phyloP scores from a whole-genome alignment of 2,113 vertebrate species.

The Oncorhynchus kisutch region DNA sequence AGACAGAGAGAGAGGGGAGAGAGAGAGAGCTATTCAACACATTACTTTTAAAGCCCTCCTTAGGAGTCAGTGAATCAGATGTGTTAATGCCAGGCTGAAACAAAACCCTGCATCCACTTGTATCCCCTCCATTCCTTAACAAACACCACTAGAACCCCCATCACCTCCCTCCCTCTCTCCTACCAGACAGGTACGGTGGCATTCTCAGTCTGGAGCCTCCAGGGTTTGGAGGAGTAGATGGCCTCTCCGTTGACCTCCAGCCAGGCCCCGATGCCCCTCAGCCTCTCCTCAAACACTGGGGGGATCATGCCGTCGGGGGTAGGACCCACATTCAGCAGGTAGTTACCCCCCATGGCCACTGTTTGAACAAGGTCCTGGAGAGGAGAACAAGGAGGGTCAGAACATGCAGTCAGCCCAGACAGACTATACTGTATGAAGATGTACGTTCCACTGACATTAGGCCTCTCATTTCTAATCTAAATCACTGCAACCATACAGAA shows the following conservation, averaged over 20 bases:
- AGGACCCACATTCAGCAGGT: conserved; percentile 86
- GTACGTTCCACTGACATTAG: too few relatives aligned
- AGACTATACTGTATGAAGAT: too few relatives aligned
- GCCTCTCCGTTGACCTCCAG: conserved; percentile 81
- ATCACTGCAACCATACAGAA: too few relatives aligned
- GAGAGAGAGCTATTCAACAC: not conserved
- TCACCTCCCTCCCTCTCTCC: conserved; percentile 16
- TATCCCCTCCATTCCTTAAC: not conserved
- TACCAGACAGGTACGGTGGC: conserved; percentile 67
- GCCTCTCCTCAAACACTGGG: conserved; percentile 82
- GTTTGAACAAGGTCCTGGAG: conserved; percentile 78
- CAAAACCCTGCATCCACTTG: not conserved
- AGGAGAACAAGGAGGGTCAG: not conserved
- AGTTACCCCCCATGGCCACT: conserved; percentile 85
- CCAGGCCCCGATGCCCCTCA: conserved; percentile 80
- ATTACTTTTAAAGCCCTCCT: not conserved
- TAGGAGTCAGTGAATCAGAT: not conserved
- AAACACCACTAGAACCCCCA: not conserved
- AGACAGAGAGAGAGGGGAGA: not conserved
- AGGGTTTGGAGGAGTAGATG: conserved; percentile 78
- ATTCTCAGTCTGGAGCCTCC: conserved; percentile 80
- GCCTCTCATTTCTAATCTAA: too few relatives aligned
- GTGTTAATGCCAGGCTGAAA: not conserved
- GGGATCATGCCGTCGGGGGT: conserved; percentile 81
- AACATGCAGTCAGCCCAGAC: too few relatives aligned